Base-by-base conservation (phyloP, 2,113 vertebrate species). In the Paraplagusia blochii region DNA sequence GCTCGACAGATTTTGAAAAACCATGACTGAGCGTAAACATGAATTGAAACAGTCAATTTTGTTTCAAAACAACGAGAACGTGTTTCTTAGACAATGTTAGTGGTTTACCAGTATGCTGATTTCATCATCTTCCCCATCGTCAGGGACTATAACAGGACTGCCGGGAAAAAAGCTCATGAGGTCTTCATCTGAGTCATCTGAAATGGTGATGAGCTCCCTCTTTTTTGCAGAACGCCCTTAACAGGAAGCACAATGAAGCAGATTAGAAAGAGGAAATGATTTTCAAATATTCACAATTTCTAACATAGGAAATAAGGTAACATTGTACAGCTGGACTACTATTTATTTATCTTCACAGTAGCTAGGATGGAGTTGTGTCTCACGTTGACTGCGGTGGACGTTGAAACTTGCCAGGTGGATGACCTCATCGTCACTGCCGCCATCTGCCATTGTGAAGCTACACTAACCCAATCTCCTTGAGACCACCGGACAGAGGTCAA, bases 181-280 rank as follows among this genome's bases (percentile, higher is more conserved):
- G 56, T 98, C 95, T 65, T 97, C 95, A 47, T 98, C 95, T 0
- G 95, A 97, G 62, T 95, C 95, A 46, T 97, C 95, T 0, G 94
- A 94, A 83, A 96, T 94, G 0, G 80, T 94, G 88, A 96, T 96
- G 65, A 92, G 86, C 11, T 83, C 79, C 45, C 92, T 91, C 72
- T 85, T 81, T 74, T 79, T 85, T 34, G 53, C 5, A 3, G 51
- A 52, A 0, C 79, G 66, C 36, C 84, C 87, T 88, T 15, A 16
- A 56, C 13, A 29, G 5, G 44, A 44, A 55, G 15, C 52, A 52
- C 9, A 9, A 13, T 7, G 13, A 0, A 45, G 1, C 9, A 15
- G 22, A 44, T 17, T 18, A n/a, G 2, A 34, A 7, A 19, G 40
- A 44, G 22, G 22, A 29, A 29, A 29, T 6, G 2, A 29, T 2